Conservation (phyloP, 2,113 vertebrate genomes). For the Tylochromis polylepis region DNA sequence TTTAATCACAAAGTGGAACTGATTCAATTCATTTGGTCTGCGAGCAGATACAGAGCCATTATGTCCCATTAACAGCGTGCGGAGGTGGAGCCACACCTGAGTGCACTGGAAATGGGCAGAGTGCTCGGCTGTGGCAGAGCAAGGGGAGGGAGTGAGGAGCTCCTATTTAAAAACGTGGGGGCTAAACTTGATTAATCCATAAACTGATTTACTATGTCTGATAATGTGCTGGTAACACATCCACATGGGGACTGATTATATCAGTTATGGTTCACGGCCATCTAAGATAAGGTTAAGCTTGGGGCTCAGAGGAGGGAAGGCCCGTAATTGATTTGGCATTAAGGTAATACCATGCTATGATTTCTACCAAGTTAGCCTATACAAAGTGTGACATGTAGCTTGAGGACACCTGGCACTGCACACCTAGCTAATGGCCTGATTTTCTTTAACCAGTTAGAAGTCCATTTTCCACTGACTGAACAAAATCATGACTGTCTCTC, state of each 20-base stretch:
- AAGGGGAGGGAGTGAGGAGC: neutral
- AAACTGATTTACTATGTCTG: constrained; percentile 67
- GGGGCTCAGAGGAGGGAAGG: constrained; percentile 22
- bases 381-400: constrained; percentile 32
- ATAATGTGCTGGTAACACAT: constrained; percentile 66
- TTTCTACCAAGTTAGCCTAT: constrained; percentile 7
- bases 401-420: neutral
- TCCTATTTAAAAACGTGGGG: constrained; percentile 34
- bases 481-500: neutral
- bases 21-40: constrained; percentile 64
- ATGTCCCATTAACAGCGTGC: constrained; percentile 61
- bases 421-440: neutral
- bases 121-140: constrained; percentile 16
- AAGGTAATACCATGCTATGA: constrained; percentile 18
- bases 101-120: constrained; percentile 50
- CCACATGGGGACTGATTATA: constrained; percentile 59
- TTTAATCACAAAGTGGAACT: constrained; percentile 61
- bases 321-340: constrained; percentile 52
- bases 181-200: constrained; percentile 72
- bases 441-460: neutral
- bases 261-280: constrained; percentile 66
- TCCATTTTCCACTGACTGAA: neutral
- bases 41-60: constrained; percentile 62
- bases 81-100: constrained; percentile 67
- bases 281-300: constrained; percentile 63